These are phyloP conservation scores for Tor tambroides DNA, from an alignment of 2,113 vertebrate species.

Conservation along the genomic window DNA sequence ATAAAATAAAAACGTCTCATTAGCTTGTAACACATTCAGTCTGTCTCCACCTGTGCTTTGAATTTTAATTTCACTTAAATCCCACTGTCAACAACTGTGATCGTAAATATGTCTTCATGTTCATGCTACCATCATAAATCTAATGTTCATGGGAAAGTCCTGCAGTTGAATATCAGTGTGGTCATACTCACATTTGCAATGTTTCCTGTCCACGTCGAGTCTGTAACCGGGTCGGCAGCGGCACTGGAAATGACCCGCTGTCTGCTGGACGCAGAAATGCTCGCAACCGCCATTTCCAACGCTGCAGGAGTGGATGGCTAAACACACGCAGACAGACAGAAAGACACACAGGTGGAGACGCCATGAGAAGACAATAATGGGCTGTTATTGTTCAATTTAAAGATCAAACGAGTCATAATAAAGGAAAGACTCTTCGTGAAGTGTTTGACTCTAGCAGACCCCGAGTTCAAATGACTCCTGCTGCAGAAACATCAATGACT, in stretches of 20 bases:
- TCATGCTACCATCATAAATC: not conserved
- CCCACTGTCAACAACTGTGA: not conserved
- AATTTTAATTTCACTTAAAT: not conserved
- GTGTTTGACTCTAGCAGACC: not conserved
- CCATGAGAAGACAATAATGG: not conserved
- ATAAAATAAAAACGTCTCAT: not conserved
- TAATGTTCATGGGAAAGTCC: not conserved
- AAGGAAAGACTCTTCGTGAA: not conserved
- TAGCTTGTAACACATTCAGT: not conserved
- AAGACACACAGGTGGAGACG: not conserved
- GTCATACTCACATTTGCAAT: slow-evolving; percentile 77
- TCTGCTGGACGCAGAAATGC: slow-evolving; percentile 87
- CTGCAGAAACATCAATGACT: not conserved
- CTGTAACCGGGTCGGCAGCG: slow-evolving; percentile 80
- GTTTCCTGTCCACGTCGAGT: slow-evolving; percentile 83
- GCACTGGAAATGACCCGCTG: slow-evolving; percentile 79
- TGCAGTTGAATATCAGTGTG: not conserved
- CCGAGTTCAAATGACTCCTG: not conserved
- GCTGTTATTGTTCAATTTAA: not conserved
- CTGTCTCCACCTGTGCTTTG: not conserved
- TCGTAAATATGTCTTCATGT: not conserved
- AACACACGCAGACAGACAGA: slow-evolving; percentile 28
- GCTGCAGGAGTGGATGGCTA: slow-evolving; percentile 83
- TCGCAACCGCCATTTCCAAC: slow-evolving; percentile 91
- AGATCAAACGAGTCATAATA: not conserved